phyloP scores from a whole-genome alignment of 2,113 vertebrate species.

The Lampris megalopsis region DNA sequence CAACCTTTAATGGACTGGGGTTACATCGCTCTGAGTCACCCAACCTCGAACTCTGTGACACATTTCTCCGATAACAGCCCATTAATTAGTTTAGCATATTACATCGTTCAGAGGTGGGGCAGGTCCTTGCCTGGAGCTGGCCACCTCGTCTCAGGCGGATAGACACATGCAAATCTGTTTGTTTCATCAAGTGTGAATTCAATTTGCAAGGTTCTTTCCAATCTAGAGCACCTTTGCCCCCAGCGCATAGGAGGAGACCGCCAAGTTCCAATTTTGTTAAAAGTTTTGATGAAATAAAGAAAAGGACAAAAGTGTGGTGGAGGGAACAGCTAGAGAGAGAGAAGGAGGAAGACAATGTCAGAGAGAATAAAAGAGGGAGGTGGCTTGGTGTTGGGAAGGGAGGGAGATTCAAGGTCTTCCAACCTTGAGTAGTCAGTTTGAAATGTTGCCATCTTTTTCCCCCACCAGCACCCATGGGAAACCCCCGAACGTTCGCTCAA shows the following conservation, averaged over 20 bases:
- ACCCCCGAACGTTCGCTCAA: conserved; percentile 43
- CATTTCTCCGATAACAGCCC: conserved; percentile 72
- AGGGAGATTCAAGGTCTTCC: conserved; percentile 26
- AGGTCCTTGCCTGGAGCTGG: conserved; percentile 80
- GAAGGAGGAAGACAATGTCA: conserved; percentile 24
- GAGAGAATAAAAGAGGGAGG: conserved; percentile 44
- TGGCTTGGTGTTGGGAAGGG: conserved; percentile 22
- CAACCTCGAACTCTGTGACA: conserved; percentile 73
- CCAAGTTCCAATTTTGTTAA: conserved; percentile 44
- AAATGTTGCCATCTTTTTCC: conserved; percentile 27
- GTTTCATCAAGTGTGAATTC: conserved; percentile 86
- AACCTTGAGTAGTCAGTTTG: conserved; percentile 37
- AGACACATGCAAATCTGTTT: conserved; percentile 81
- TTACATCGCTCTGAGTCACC: conserved; percentile 48
- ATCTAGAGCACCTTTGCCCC: conserved; percentile 84
- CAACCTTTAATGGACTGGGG: conserved; percentile 63
- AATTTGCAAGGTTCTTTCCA: conserved; percentile 82
- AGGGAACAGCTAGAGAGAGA: conserved; percentile 23
- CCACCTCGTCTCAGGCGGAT: conserved; percentile 76
- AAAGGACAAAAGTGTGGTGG: conserved; percentile 55
- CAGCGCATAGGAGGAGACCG: conserved; percentile 72
- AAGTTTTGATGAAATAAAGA: conserved; percentile 66
- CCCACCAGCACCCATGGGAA: conserved; percentile 51
- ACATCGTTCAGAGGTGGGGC: conserved; percentile 75
- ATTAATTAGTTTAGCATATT: conserved; percentile 80